phyloP scores from a whole-genome alignment of 2,797 vertebrate species.

The Cichlasoma orientale region DNA sequence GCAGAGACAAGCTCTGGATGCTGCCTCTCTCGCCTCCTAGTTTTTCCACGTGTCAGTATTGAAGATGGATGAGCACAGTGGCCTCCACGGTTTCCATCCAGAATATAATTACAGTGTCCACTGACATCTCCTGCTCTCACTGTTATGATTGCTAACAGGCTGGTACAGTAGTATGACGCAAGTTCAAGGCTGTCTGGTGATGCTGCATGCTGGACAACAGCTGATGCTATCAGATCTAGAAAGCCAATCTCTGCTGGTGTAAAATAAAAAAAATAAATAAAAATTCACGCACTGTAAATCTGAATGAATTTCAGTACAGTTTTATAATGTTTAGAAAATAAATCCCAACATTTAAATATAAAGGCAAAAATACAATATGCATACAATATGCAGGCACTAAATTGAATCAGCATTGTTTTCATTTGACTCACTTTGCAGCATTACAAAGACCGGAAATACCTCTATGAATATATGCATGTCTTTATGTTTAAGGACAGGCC shows the following conservation, averaged over 20 bases:
- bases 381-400: background rate
- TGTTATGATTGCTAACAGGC: conserved; percentile 21
- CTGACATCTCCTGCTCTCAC: conserved; percentile 10
- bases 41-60: conserved; percentile 38
- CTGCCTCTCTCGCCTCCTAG: conserved; percentile 35
- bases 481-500: background rate
- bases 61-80: conserved; percentile 53
- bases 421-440: background rate
- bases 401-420: background rate
- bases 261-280: background rate
- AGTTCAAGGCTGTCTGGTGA: background rate
- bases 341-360: background rate
- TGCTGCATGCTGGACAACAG: background rate
- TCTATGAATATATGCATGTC: background rate
- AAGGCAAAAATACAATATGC: background rate
- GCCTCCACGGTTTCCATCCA: conserved; percentile 20
- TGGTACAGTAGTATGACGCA: background rate
- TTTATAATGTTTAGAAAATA: background rate
- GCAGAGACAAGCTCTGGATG: conserved; percentile 38
- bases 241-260: background rate
- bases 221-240: background rate
- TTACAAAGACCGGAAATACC: background rate
- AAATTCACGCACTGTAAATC: background rate
- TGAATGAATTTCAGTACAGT: background rate
- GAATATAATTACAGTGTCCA: conserved; percentile 46